Evolutionary conservation across 2,113 vertebrate species (phyloP).

Genomic region (Tursiops truncatus): DNA sequence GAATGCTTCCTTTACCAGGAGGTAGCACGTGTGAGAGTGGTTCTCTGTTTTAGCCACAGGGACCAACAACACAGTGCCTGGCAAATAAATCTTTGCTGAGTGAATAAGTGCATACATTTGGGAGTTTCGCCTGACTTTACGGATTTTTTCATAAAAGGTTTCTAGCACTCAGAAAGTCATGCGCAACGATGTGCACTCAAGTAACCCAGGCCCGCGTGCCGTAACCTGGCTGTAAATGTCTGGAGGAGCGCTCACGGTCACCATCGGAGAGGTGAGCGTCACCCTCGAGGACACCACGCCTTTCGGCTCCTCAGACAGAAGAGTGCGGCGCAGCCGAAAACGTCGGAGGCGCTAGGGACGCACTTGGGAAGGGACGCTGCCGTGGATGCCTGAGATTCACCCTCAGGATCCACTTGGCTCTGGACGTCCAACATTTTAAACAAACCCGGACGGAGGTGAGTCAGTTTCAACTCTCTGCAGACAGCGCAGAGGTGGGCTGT

Average conservation of each 20-base stretch:
- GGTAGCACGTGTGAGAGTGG: background rate
- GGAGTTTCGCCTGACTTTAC: background rate
- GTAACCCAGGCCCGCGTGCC: background rate
- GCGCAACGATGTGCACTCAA: background rate
- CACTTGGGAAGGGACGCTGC: background rate
- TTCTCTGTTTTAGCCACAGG: background rate
- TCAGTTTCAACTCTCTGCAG: slow-evolving; percentile 55
- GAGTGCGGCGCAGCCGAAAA: background rate
- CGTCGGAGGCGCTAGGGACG: fast-evolving
- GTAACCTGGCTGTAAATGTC: background rate
- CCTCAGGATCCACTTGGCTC: background rate
- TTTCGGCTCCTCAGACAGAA: background rate
- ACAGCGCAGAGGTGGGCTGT: slow-evolving; percentile 20
- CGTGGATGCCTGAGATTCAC: background rate
- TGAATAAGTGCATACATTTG: background rate
- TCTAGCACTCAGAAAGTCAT: background rate
- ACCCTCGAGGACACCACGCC: background rate
- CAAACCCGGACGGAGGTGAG: background rate
- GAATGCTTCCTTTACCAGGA: background rate
- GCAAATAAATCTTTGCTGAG: background rate
- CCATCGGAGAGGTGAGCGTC: background rate
- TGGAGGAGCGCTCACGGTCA: background rate
- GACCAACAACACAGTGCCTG: background rate
- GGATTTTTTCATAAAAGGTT: background rate
- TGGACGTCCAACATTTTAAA: background rate